Evolutionary conservation across 2,797 vertebrate species (phyloP).

Genomic region (Manis crassicaudata): DNA sequence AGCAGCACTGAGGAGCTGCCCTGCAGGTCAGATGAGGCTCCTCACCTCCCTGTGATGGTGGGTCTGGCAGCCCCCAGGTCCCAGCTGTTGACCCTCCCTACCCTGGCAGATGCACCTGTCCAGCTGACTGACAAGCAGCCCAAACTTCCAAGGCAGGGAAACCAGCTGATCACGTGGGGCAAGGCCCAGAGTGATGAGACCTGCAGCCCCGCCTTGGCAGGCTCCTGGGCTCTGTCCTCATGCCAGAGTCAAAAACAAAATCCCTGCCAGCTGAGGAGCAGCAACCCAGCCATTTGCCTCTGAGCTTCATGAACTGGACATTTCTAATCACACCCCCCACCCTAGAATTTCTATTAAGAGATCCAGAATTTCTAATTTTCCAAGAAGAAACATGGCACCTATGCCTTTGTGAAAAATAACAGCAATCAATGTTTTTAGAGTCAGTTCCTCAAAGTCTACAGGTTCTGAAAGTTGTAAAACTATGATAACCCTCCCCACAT

Average conservation of each 20-base stretch:
- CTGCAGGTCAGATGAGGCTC: neutral
- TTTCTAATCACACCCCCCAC: neutral
- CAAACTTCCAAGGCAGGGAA: neutral
- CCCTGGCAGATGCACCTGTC: neutral
- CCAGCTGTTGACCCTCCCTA: neutral
- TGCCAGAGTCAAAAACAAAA: neutral
- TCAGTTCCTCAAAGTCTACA: neutral
- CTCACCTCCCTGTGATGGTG: accelerated
- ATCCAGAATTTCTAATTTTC: neutral
- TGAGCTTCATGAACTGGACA: neutral
- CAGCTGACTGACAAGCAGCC: neutral
- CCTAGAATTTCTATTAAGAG: neutral
- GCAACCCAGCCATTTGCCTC: neutral
- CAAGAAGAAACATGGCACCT: neutral
- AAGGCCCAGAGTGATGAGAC: neutral
- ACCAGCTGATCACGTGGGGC: constrained; percentile 43
- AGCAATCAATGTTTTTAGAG: neutral
- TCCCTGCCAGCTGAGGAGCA: neutral
- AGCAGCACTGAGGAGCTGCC: neutral
- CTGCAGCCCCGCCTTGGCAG: neutral
- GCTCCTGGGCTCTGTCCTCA: accelerated
- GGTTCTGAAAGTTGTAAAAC: neutral
- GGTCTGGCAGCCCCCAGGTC: neutral
- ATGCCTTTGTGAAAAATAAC: neutral
- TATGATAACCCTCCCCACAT: neutral